phyloP scores from a whole-genome alignment of 2,888 invertebrate species.

The Hemicrepidius hirtus region DNA sequence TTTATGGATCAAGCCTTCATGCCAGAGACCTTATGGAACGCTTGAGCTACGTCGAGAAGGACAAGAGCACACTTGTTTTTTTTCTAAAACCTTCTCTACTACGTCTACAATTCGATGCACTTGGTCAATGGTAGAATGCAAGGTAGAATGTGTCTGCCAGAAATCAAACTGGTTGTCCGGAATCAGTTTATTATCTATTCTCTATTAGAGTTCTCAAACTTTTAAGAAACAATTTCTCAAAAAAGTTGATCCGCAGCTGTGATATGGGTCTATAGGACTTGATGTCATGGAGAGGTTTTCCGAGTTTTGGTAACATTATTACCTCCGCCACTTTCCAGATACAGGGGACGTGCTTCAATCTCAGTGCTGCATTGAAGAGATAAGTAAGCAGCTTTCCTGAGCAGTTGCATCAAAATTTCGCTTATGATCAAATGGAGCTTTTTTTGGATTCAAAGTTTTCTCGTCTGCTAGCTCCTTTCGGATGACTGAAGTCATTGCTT shows the following conservation, averaged over 20 bases:
- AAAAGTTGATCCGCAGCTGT: slow-evolving; percentile 53
- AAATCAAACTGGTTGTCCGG: slow-evolving; percentile 22
- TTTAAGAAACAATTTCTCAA: slow-evolving; percentile 54
- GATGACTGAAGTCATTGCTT: slow-evolving; percentile 5
- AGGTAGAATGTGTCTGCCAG: slow-evolving; percentile 13
- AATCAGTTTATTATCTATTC: slow-evolving; percentile 21
- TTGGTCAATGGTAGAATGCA: slow-evolving; percentile 47
- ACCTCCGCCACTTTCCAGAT: slow-evolving; percentile 23
- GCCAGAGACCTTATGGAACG: too few species aligned
- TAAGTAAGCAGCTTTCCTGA: neutral
- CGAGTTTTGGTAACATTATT: slow-evolving; percentile 52
- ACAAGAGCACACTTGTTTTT: too few species aligned
- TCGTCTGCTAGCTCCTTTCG: slow-evolving; percentile 4
- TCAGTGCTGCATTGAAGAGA: slow-evolving; percentile 16
- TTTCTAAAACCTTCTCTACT: slow-evolving; percentile 46
- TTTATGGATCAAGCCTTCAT: too few species aligned
- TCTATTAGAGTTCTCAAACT: neutral
- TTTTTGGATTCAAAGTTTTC: slow-evolving; percentile 6
- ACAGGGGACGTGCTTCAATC: slow-evolving; percentile 21
- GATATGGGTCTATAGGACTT: slow-evolving; percentile 55
- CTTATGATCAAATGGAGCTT: too few species aligned
- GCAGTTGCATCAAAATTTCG: neutral
- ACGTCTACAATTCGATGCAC: slow-evolving; percentile 37
- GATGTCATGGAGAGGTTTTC: slow-evolving; percentile 49
- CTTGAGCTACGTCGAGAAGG: too few species aligned